Conservation (phyloP, 2,888 invertebrate genomes). For the Ophion ventricosus region DNA sequence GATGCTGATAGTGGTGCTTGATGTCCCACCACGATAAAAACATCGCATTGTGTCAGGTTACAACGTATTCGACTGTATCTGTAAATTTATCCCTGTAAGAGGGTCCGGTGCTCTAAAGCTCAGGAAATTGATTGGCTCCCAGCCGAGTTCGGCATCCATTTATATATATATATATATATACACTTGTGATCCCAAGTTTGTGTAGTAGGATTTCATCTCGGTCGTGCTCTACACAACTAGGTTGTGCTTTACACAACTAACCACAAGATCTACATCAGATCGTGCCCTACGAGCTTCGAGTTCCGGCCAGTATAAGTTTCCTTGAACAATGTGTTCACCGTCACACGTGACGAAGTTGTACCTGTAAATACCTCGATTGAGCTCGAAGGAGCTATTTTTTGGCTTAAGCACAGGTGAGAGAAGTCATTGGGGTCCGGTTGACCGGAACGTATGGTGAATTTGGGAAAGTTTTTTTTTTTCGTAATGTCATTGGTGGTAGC, state of each 20-base stretch:
- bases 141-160: constrained; percentile 30
- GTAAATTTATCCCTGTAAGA: constrained; percentile 1
- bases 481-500: no score
- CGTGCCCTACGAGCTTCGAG: constrained; percentile 1
- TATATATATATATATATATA: constrained; percentile 11
- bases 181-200: constrained; percentile 17
- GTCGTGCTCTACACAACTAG: background rate
- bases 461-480: background rate
- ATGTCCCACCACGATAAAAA: background rate
- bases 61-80: constrained; percentile 27
- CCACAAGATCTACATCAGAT: constrained; percentile 22
- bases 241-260: background rate
- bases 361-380: background rate
- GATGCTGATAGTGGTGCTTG: background rate
- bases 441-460: background rate
- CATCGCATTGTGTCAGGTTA: constrained; percentile 1
- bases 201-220: constrained; percentile 48
- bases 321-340: constrained; percentile 9
- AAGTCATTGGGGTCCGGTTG: background rate
- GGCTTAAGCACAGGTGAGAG: background rate
- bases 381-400: background rate
- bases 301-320: background rate
- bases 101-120: constrained; percentile 42
- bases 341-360: background rate
- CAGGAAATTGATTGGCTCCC: constrained; percentile 69